A percentile compares a stretch with the other conserved stretches of the same genome.
phyloP scores from a whole-genome alignment of 2,888 invertebrate genomes.

The Pharmacophagus antenor region DNA sequence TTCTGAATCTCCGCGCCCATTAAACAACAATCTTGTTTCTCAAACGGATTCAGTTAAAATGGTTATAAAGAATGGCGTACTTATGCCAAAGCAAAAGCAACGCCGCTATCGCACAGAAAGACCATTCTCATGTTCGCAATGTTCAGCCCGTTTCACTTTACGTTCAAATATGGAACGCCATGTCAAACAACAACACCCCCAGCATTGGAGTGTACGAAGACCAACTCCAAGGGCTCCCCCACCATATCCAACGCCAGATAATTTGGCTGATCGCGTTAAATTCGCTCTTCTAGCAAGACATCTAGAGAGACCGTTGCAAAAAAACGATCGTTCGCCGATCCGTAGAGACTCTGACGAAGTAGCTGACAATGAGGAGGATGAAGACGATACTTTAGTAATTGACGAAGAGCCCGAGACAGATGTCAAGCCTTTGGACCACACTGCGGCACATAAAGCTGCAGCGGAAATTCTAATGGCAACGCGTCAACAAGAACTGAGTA shows the following conservation, averaged over 20 bases:
- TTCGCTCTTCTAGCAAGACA: slow-evolving; percentile 90
- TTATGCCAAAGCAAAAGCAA: slow-evolving; percentile 96
- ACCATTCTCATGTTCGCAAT: slow-evolving; percentile 94
- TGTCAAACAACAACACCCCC: slow-evolving; percentile 96
- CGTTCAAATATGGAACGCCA: slow-evolving; percentile 97
- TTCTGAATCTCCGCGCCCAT: slow-evolving; percentile 73
- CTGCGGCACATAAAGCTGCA: slow-evolving; percentile 79
- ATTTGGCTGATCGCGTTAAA: slow-evolving; percentile 79
- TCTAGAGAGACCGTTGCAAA: slow-evolving; percentile 81
- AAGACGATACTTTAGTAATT: slow-evolving; percentile 84
- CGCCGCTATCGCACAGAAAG: slow-evolving; percentile 93
- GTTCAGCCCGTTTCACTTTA: slow-evolving; percentile 93
- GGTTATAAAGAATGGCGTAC: slow-evolving; percentile 93
- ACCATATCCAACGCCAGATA: slow-evolving; percentile 59
- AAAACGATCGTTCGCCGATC: slow-evolving; percentile 62
- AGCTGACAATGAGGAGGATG: slow-evolving; percentile 83
- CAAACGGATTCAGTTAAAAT: slow-evolving; percentile 88
- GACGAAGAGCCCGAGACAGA: slow-evolving; percentile 81
- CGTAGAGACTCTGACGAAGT: slow-evolving; percentile 79
- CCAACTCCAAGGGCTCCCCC: slow-evolving; percentile 70
- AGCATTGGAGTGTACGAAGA: slow-evolving; percentile 91
- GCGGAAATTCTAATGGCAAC: slow-evolving; percentile 81
- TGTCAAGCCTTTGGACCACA: slow-evolving; percentile 55
- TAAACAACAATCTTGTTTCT: slow-evolving; percentile 63
- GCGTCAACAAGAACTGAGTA: slow-evolving; percentile 68